Conservation (phyloP, 2,797 vertebrate genomes). For the Dicrostonyx torquatus region DNA sequence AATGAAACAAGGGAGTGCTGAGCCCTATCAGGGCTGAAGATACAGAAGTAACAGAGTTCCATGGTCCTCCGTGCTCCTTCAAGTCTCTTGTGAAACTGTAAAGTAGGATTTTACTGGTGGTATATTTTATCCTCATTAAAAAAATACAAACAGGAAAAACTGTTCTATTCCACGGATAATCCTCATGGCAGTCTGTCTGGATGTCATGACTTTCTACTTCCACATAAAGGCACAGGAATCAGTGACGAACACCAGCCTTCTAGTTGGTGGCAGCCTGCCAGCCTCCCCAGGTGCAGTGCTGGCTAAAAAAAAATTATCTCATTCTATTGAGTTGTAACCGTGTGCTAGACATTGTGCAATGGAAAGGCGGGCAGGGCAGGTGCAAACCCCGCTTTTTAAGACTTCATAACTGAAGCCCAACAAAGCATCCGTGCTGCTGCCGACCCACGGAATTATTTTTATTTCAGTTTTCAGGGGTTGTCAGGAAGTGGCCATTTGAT, state of each 20-base stretch:
- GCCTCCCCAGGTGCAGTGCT: constrained; percentile 75
- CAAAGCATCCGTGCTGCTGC: constrained; percentile 59
- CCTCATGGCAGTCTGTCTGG: constrained; percentile 70
- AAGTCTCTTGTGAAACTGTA: constrained; percentile 56
- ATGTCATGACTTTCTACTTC: constrained; percentile 75
- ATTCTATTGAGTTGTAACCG: constrained; percentile 74
- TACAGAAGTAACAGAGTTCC: constrained; percentile 76
- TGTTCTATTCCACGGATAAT: constrained; percentile 70
- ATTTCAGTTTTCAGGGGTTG: constrained; percentile 54
- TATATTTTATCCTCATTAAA: constrained; percentile 73
- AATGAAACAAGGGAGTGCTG: constrained; percentile 63
- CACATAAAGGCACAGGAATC: constrained; percentile 67
- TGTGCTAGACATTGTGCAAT: constrained; percentile 72
- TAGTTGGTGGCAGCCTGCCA: constrained; percentile 73
- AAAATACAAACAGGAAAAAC: constrained; percentile 73
- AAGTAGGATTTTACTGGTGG: constrained; percentile 60
- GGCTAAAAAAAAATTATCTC: constrained; percentile 74
- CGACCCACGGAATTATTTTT: constrained; percentile 63
- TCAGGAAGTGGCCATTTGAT: constrained; percentile 73
- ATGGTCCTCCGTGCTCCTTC: constrained; percentile 54
- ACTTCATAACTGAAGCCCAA: constrained; percentile 62
- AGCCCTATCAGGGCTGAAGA: constrained; percentile 57
- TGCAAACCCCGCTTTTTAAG: constrained; percentile 68
- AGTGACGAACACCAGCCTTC: constrained; percentile 49
- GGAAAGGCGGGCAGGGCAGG: constrained; percentile 67